A percentile compares a stretch with the other conserved stretches of the same genome.
Conservation (phyloP, 2,113 vertebrate genomes). For the Morone saxatilis region DNA sequence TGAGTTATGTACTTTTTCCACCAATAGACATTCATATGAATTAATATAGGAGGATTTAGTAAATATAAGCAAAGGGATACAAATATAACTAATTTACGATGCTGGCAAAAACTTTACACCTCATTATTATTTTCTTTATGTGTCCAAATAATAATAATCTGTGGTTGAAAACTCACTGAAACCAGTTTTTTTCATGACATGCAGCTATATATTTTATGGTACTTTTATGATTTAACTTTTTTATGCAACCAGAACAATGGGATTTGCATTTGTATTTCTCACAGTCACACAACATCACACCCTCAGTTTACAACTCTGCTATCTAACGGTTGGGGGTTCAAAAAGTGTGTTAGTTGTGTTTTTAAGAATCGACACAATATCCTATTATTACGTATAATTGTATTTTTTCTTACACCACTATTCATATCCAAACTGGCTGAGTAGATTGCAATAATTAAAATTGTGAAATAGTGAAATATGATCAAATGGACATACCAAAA, state of each 20-base stretch:
- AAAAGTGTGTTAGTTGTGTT: no score
- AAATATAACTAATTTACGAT: neutral
- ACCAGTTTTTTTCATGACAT: neutral
- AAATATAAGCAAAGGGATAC: neutral
- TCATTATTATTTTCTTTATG: neutral
- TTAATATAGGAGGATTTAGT: neutral
- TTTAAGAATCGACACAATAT: no score
- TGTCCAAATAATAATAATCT: neutral
- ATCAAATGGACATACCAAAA: neutral
- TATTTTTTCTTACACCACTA: no score
- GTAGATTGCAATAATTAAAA: neutral
- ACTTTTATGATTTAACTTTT: no score
- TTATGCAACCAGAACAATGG: no score
- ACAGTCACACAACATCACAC: no score
- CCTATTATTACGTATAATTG: no score
- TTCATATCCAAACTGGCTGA: no score
- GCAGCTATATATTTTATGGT: neutral
- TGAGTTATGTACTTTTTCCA: slow-evolving; percentile 20
- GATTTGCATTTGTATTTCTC: no score
- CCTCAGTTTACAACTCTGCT: no score
- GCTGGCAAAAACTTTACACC: slow-evolving; percentile 2
- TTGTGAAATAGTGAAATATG: neutral
- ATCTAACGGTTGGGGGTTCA: no score
- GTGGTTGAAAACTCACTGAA: slow-evolving; percentile 3
- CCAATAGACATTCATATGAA: slow-evolving; percentile 16